Conservation (phyloP, 2,113 vertebrate species). For the Arizona elegans region DNA sequence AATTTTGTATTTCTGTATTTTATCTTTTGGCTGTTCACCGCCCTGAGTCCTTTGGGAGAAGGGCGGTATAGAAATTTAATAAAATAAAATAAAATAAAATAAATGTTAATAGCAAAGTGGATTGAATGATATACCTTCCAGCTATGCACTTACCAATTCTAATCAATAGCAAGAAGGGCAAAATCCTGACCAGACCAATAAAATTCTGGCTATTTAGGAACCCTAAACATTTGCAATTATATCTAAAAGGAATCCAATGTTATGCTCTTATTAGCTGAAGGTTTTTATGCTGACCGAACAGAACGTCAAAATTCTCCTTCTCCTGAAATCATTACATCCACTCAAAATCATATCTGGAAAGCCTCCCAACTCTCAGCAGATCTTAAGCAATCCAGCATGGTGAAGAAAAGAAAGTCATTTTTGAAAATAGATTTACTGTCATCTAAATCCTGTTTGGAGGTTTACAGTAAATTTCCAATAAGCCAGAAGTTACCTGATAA, state of each 20-base stretch:
- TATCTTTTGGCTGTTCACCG: too few species aligned
- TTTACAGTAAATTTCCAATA: neutral
- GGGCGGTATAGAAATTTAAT: too few species aligned
- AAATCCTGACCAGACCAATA: neutral
- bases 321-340: neutral
- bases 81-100: too few species aligned
- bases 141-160: neutral
- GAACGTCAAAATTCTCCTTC: neutral
- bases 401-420: neutral
- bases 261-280: neutral
- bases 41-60: too few species aligned
- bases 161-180: neutral
- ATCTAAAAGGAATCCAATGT: neutral
- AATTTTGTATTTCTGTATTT: too few species aligned
- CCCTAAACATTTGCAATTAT: neutral
- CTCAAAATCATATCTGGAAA: neutral
- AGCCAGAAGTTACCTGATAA: neutral
- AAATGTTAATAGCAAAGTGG: neutral
- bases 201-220: neutral
- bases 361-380: neutral
- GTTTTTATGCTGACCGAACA: neutral
- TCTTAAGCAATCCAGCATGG: neutral
- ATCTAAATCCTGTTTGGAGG: neutral
- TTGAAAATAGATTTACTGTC: neutral
- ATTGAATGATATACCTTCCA: neutral